Evolutionary conservation across 92 coral and sea anemone species (phyloP).

Genomic region (Porites lobata): DNA sequence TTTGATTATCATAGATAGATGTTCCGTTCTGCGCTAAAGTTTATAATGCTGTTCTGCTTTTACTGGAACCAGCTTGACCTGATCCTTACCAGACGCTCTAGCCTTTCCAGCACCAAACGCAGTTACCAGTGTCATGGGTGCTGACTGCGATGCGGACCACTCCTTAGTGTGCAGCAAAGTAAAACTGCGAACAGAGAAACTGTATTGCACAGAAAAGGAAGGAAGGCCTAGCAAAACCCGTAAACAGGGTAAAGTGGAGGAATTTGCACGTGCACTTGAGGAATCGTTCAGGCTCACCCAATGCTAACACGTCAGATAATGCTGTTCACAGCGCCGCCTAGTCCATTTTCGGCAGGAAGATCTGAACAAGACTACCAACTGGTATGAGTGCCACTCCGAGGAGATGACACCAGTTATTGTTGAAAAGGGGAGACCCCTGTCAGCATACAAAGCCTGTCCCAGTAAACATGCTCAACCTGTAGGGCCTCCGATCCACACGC

Average conservation of each 20-base stretch:
- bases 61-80: conserved; percentile 53
- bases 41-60: too few species aligned
- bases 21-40: too few species aligned
- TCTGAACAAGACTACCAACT: too few species aligned
- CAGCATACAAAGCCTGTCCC: conserved; percentile 18
- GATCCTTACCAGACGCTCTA: conserved; percentile 36
- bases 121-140: conserved; percentile 51
- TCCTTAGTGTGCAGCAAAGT: conserved; percentile 57
- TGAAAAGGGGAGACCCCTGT: neutral
- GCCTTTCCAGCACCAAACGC: conserved; percentile 16
- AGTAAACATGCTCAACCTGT: neutral
- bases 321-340: conserved; percentile 15
- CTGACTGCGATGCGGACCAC: conserved; percentile 76
- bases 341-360: conserved; percentile 27
- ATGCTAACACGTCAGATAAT: conserved; percentile 7
- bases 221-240: conserved; percentile 17
- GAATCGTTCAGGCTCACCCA: neutral
- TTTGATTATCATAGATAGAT: too few species aligned
- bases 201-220: conserved; percentile 20
- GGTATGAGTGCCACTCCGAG: neutral
- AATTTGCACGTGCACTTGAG: neutral
- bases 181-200: conserved; percentile 36
- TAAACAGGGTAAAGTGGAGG: too few species aligned
- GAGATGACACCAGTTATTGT: conserved; percentile 1
- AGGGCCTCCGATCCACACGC: too few species aligned